Evolutionary conservation across 92 coral and sea anemone genomes (phyloP), one percentile per base, ranked within the genome.

Genomic region (Epizoanthus ramosus): DNA sequence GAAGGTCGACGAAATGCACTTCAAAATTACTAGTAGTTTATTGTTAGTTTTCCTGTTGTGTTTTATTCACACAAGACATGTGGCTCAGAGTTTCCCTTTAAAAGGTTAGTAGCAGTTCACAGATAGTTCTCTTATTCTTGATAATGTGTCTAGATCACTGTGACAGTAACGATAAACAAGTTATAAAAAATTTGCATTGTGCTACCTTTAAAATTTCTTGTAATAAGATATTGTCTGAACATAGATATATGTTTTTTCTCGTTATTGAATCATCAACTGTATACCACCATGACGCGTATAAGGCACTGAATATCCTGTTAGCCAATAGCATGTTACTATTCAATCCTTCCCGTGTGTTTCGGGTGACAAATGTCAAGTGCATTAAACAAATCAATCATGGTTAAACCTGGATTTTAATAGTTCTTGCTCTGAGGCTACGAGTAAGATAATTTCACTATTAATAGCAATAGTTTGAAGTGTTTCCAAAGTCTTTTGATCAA

Each of bases 1-100:
- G 82, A 45, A 77, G 57, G 82, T 63, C 70, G 59, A 76, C 70
- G 81, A 77, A 77, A 77, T 77, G 82, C 82, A 58, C 19, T 75
- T 75, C 68, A 75, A 69, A 60, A 16, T 63, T 61, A 77, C 82
- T 60, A 63, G 82, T 77, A 43, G 82, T 61, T 77, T 77, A 57
- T 61, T 77, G 82, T 77, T 77, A 61, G 57, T 77, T 3, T 77
- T 77, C 71, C 15, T 77, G 21, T 43, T 77, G 82, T 61, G 82
- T 77, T 77, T 77, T 61, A 43, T 77, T 60, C 82, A 77, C 82
- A 77, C 82, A 77, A 77, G 35, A 41, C 70, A 60, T 77, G 71
- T 63, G 43, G 82, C 50, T 0, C 37, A 77, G 28, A 43, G 82
- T 58, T 77, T 77, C 64, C 82, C 82, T 19, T 13, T 77, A 5